Conservation (phyloP, 2,888 invertebrate species). For the Erynnis tages region DNA sequence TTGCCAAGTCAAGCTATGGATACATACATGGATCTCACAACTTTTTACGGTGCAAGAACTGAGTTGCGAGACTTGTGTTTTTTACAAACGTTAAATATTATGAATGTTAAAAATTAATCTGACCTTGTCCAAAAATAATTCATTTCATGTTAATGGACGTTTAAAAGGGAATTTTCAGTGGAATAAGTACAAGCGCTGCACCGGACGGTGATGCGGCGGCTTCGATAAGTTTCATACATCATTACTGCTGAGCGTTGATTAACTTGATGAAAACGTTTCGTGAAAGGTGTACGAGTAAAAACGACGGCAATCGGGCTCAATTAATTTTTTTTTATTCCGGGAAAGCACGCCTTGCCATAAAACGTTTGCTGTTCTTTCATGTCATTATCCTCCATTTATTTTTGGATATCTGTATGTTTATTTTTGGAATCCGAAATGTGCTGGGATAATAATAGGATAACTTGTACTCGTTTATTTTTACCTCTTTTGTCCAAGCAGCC, state of each 20-base stretch:
- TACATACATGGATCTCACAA: too few relatives aligned
- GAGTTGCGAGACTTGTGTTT: too few relatives aligned
- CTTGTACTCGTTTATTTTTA: too few relatives aligned
- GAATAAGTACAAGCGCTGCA: not conserved
- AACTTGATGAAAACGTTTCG: not conserved
- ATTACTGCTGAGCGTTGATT: not conserved
- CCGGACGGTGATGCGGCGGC: not conserved
- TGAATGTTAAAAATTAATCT: too few relatives aligned
- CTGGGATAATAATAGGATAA: too few relatives aligned
- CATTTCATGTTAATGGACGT: not conserved
- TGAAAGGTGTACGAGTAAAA: not conserved
- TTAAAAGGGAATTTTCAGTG: not conserved
- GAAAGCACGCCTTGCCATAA: not conserved
- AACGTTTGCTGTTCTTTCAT: not conserved
- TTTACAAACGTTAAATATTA: too few relatives aligned
- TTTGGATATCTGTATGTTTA: too few relatives aligned
- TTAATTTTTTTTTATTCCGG: not conserved
- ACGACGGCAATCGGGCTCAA: not conserved
- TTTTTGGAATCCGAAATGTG: too few relatives aligned
- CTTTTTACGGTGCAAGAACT: too few relatives aligned
- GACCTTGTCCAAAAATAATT: not conserved
- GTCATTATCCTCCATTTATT: too few relatives aligned
- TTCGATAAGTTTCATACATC: slow-evolving; percentile 15
- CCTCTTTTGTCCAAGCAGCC: too few relatives aligned
- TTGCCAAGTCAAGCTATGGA: too few relatives aligned